Conservation (phyloP, 30 jellyfish, hydroid and myxozoan genomes). For the Chironex yamaguchii region DNA sequence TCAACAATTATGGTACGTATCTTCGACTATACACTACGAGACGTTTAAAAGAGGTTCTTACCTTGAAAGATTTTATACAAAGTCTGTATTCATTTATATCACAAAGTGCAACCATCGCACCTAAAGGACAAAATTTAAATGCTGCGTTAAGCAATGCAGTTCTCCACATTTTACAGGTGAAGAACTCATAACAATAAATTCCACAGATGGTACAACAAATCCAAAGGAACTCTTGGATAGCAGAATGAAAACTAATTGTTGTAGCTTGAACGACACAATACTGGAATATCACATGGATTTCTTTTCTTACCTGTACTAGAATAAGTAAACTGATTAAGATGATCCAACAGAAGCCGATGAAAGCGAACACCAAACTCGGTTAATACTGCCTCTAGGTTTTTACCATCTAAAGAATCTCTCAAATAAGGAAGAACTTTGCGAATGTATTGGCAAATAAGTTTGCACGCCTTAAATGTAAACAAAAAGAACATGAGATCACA, state of each 20-base stretch:
- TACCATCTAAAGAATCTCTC: conserved; percentile 86
- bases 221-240: too few relatives aligned
- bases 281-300: too few relatives aligned
- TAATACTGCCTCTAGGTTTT: conserved; percentile 90
- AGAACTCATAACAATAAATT: too few relatives aligned
- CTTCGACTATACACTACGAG: too few relatives aligned
- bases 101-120: conserved; percentile 97
- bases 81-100: conserved; percentile 97
- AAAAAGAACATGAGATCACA: too few relatives aligned
- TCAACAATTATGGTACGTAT: too few relatives aligned
- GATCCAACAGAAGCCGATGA: conserved; percentile 87
- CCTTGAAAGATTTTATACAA: conserved; percentile 77
- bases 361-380: conserved; percentile 96
- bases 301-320: conserved; percentile 79
- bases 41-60: too few relatives aligned
- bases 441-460: conserved; percentile 78
- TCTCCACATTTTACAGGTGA: too few relatives aligned
- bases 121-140: conserved; percentile 40
- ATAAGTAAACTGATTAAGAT: conserved; percentile 78
- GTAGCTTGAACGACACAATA: too few relatives aligned
- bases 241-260: too few relatives aligned
- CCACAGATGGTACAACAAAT: too few relatives aligned
- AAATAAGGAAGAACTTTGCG: conserved; percentile 66
- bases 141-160: too few relatives aligned
- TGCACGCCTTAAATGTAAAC: conserved; percentile 88